phyloP scores from a whole-genome alignment of 2,113 vertebrate genomes.

The Pyxicephalus adspersus region DNA sequence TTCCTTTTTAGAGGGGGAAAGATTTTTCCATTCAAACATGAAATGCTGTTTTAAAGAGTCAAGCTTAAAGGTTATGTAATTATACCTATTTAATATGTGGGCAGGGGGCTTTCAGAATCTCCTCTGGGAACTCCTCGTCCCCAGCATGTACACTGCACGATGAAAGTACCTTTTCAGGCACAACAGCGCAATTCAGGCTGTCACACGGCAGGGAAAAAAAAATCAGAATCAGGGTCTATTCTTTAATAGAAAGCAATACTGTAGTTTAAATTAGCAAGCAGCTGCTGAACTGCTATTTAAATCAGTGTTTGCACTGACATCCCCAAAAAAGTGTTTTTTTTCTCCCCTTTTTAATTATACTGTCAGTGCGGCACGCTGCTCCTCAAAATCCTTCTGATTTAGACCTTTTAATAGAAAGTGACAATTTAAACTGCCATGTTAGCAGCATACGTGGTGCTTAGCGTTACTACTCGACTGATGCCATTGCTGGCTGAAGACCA shows the following conservation, averaged over 20 bases:
- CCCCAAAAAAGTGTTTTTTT: conserved; percentile 70
- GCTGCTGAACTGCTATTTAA: conserved; percentile 76
- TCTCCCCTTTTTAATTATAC: conserved; percentile 73
- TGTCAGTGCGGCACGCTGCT: conserved; percentile 71
- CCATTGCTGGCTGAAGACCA: conserved; percentile 71
- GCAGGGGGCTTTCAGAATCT: conserved; percentile 60
- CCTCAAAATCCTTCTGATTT: conserved; percentile 72
- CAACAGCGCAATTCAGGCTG: conserved; percentile 65
- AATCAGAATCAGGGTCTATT: conserved; percentile 68
- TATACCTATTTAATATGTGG: conserved; percentile 59
- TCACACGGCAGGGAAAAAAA: conserved; percentile 57
- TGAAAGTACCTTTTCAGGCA: conserved; percentile 59
- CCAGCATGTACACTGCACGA: conserved; percentile 54
- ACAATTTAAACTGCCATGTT: conserved; percentile 75
- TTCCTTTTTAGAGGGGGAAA: conserved; percentile 35
- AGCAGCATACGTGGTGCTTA: conserved; percentile 74
- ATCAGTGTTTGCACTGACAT: conserved; percentile 74
- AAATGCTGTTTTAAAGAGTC: conserved; percentile 57
- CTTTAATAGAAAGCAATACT: conserved; percentile 79
- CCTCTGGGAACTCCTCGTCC: conserved; percentile 59
- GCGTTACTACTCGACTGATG: conserved; percentile 72
- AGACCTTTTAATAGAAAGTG: conserved; percentile 82
- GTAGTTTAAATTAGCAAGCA: conserved; percentile 78
- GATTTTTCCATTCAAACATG: conserved; percentile 51
- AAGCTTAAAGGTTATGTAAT: conserved; percentile 42